Evolutionary conservation across 37 sponge, comb jelly and placozoan genomes (phyloP).

Genomic region (Cladorhizidae sp.): DNA sequence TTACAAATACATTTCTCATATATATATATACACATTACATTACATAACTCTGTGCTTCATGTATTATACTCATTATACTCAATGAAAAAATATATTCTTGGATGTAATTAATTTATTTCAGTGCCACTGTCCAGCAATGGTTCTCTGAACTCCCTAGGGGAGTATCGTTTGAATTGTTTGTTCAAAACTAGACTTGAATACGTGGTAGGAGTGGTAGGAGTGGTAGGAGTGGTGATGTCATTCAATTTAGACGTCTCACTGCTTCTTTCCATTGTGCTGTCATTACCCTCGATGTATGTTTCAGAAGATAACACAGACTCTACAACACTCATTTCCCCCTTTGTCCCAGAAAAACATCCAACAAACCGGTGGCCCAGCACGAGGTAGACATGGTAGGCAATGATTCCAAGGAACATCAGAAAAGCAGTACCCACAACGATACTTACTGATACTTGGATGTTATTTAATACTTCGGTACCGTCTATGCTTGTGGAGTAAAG

Average conservation of each 20-base stretch:
- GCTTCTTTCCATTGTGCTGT: too few species aligned
- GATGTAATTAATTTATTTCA: background rate
- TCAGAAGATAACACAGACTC: too few species aligned
- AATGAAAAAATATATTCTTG: too few species aligned
- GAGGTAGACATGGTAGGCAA: slow-evolving; percentile 8
- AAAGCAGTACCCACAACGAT: background rate
- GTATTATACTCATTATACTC: too few species aligned
- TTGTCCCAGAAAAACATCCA: too few species aligned
- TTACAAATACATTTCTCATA: too few species aligned
- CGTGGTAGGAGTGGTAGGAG: background rate
- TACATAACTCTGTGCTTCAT: too few species aligned
- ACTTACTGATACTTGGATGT: background rate
- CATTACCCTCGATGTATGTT: too few species aligned
- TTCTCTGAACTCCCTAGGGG: slow-evolving; percentile 11
- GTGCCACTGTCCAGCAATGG: slow-evolving; percentile 8
- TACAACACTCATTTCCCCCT: too few species aligned
- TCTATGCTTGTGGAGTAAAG: background rate
- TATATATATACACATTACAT: too few species aligned
- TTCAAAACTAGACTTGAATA: background rate
- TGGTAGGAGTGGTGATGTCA: background rate
- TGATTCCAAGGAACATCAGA: background rate
- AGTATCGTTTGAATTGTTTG: background rate
- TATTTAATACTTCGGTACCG: background rate
- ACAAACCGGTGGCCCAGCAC: too few species aligned
- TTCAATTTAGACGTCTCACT: background rate